Evolutionary conservation across 2,888 invertebrate species (phyloP).

Genomic region (Latrodectus hesperus): DNA sequence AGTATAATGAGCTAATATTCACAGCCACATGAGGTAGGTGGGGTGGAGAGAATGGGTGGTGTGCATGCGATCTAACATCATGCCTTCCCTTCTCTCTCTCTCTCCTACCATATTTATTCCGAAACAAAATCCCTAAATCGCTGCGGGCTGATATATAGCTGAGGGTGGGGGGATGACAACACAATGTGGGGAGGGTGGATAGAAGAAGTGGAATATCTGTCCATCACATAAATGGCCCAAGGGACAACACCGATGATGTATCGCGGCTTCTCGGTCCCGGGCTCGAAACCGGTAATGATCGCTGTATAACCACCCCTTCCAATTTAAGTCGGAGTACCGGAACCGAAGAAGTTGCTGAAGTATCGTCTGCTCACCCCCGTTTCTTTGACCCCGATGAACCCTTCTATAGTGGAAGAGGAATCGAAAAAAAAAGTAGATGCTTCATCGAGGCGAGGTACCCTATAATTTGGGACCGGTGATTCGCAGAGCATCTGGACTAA

Average conservation of each 20-base stretch:
- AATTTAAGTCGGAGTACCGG: conserved; percentile 63
- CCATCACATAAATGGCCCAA: conserved; percentile 55
- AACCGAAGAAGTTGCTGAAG: conserved; percentile 19
- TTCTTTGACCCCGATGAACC: conserved; percentile 53
- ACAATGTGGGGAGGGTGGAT: neutral
- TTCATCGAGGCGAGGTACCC: conserved; percentile 32
- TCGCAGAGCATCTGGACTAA: conserved; percentile 47
- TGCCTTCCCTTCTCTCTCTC: neutral
- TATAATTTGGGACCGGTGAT: conserved; percentile 55
- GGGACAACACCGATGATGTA: conserved; percentile 53
- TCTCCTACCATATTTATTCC: conserved; percentile 3
- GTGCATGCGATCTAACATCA: neutral
- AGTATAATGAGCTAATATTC: neutral
- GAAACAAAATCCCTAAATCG: conserved; percentile 54
- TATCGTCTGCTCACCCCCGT: conserved; percentile 41
- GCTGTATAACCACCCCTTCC: conserved; percentile 64
- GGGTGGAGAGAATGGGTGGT: no score
- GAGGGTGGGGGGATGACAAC: neutral
- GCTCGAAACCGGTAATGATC: conserved; percentile 67
- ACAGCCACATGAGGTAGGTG: no score
- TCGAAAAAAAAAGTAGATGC: conserved; percentile 15
- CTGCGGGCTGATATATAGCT: conserved; percentile 56
- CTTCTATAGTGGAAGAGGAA: conserved; percentile 24
- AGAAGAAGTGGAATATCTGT: conserved; percentile 16
- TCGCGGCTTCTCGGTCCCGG: conserved; percentile 38